phyloP scores from a whole-genome alignment of 2,113 vertebrate genomes.

The Mirza zaza region DNA sequence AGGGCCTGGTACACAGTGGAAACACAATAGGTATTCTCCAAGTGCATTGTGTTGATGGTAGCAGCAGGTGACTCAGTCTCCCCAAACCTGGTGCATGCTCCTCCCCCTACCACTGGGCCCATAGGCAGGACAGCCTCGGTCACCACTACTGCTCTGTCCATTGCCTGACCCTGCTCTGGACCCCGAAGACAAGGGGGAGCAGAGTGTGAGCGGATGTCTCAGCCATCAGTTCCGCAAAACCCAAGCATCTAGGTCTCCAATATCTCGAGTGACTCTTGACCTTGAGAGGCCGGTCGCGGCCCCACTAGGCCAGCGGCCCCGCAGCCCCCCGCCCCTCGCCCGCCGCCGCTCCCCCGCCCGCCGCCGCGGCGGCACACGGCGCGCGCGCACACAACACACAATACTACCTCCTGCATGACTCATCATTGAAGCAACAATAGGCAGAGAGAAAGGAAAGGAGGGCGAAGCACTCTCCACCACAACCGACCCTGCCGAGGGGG shows the following conservation, averaged over 20 bases:
- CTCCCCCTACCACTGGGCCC: background rate
- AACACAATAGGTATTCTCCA: background rate
- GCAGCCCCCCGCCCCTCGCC: background rate
- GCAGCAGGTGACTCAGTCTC: constrained; percentile 32
- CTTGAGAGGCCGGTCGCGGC: constrained; percentile 51
- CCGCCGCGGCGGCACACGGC: background rate
- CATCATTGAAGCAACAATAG: constrained; percentile 82
- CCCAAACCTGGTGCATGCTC: background rate
- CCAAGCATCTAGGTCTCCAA: background rate
- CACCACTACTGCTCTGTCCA: background rate
- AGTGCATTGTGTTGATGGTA: background rate
- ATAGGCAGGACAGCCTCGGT: background rate
- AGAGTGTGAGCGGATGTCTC: background rate
- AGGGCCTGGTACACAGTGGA: background rate
- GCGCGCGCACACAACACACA: constrained; percentile 57
- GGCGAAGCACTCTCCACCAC: constrained; percentile 58
- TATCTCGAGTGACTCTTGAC: constrained; percentile 59
- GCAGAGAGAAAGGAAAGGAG: constrained; percentile 71
- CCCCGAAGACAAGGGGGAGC: background rate
- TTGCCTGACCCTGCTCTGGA: background rate
- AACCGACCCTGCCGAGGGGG: background rate
- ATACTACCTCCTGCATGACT: constrained; percentile 81
- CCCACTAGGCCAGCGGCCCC: background rate
- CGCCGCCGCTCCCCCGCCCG: background rate
- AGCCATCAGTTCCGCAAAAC: constrained; percentile 8